These are phyloP conservation scores for Pomatostomus ruficeps DNA, from an alignment of 2,113 vertebrate genomes.

Conservation along the genomic window DNA sequence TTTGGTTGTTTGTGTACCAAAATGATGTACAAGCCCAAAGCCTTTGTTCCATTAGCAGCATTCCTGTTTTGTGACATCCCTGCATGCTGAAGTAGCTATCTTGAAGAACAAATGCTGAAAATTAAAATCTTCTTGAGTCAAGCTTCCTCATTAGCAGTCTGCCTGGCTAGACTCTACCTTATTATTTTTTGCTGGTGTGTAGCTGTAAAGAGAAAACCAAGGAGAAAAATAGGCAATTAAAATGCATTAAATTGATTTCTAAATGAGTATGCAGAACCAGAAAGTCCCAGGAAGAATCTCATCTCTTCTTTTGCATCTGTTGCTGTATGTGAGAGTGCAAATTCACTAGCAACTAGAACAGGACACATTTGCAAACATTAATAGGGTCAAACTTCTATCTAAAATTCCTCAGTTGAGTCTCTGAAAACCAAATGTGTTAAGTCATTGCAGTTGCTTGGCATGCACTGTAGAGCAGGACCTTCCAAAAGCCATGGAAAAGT, in stretches of 20 bases:
- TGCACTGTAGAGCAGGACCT: background rate
- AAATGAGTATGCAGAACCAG: conserved; percentile 26
- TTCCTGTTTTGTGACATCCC: background rate
- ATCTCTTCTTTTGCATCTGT: conserved; percentile 10
- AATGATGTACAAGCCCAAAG: background rate
- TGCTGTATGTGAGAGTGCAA: background rate
- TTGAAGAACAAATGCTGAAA: conserved; percentile 21
- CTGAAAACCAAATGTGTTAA: background rate
- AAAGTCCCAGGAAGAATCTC: background rate
- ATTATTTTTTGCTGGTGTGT: conserved; percentile 27
- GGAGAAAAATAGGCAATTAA: conserved; percentile 63
- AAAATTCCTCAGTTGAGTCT: background rate
- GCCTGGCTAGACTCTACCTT: conserved; percentile 44
- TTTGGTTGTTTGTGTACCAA: background rate
- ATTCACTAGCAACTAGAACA: background rate
- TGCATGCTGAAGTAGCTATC: background rate
- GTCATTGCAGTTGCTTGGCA: background rate
- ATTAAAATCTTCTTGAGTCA: conserved; percentile 40
- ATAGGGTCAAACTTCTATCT: background rate
- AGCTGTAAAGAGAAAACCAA: conserved; percentile 40
- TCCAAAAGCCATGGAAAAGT: background rate
- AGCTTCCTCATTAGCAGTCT: conserved; percentile 40
- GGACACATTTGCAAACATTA: background rate
- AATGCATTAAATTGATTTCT: conserved; percentile 63
- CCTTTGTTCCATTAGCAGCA: background rate